Base-by-base conservation (phyloP, 2,113 vertebrate species). In the Rhinichthys klamathensis region DNA sequence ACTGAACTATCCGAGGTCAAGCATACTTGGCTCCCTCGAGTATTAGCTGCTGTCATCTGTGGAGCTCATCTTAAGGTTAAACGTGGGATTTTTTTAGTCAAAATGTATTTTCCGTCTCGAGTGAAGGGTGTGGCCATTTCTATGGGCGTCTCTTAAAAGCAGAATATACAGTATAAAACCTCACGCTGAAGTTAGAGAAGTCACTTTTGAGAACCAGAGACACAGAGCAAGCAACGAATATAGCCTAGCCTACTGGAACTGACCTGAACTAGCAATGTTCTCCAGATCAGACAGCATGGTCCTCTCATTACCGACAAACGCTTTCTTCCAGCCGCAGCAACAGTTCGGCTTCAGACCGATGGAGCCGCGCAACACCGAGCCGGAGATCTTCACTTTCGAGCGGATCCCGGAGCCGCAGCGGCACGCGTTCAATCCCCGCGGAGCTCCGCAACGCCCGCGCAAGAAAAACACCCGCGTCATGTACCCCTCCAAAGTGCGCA, bases 311-410 rank as follows among this genome's bases (percentile, higher is more conserved):
- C 83, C 86, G 35, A 51, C 82, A 15, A 41, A 72, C 0, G 0
- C 58, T 27, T 70, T 78, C 44, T 84, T 38, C 51, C 41, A 35
- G 58, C 56, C 23, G 49, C 30, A 4, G 69, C 87, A 89, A 70
- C 86, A 41, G 3, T 91, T 89, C 78, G 27, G 83, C 83, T 77
- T 79, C 87, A 1, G 90, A 23, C 13, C 67, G 30, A 15, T 49
- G 82, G 35, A 91, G 70, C 61, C 58, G 32, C 93, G 95, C 63
- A 94, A 85, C 91, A 95, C 70, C 32, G 69, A 94, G 90, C 94
- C 94, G 0, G 94, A 95, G 80, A 92, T 95, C 54, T 95, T 95
- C 92, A 95, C 94, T 84, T 95, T 95, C 89, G 94, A 95, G 89
- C 91, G 82, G 58, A 27, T 92, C 0, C 89, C 51, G 89, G 69